A percentile compares a stretch with the other conserved stretches of the same genome.
phyloP scores from a whole-genome alignment of 1,140 invertebrate species.

The Paraescarpia echinospica region DNA sequence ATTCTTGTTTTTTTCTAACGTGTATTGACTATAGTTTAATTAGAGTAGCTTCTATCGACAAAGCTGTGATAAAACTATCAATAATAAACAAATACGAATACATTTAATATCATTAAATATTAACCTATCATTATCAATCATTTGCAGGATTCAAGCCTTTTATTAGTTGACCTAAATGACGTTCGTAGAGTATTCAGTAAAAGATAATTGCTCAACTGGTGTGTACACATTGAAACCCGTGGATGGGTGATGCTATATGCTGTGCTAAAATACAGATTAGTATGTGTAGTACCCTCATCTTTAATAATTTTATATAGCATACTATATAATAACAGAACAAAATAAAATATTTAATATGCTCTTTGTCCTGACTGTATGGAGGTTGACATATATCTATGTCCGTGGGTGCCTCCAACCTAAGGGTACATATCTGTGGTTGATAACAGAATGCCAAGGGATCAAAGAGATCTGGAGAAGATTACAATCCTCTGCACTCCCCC shows the following conservation, averaged over 20 bases:
- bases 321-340: not conserved
- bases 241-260: not conserved
- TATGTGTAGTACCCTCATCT: not conserved
- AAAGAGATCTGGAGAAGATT: not conserved
- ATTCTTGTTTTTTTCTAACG: not conserved
- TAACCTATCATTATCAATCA: no score
- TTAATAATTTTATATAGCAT: not conserved
- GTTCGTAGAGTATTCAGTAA: not conserved
- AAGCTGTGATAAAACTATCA: not conserved
- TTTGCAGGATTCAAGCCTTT: no score
- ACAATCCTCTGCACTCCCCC: not conserved
- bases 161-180: not conserved
- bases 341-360: not conserved
- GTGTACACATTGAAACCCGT: not conserved
- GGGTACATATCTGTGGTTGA: not conserved
- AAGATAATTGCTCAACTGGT: not conserved
- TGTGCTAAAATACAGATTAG: no score
- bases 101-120: no score
- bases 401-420: not conserved
- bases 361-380: not conserved
- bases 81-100: not conserved
- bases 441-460: not conserved
- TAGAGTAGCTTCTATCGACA: not conserved
- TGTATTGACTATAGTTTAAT: not conserved
- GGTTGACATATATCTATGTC: not conserved